These are phyloP conservation scores for Podarcis raffonei DNA, from an alignment of 2,113 vertebrate species.

Conservation along the genomic window DNA sequence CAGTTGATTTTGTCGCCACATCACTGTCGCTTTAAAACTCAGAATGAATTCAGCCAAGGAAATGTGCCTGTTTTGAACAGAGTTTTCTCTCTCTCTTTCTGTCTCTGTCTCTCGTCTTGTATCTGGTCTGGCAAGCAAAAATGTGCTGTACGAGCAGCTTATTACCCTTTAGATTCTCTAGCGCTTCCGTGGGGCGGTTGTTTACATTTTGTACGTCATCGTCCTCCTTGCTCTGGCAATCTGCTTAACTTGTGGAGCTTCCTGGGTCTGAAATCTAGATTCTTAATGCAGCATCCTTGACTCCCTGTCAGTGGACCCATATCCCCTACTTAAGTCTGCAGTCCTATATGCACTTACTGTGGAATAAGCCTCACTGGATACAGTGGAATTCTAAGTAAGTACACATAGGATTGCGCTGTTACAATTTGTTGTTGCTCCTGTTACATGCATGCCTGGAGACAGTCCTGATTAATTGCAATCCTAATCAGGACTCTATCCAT, in stretches of 20 bases:
- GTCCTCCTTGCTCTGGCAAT: neutral
- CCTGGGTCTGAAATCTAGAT: neutral
- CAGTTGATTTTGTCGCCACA: neutral
- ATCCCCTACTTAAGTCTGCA: neutral
- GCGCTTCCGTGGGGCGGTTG: neutral
- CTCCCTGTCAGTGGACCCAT: neutral
- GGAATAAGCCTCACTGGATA: neutral
- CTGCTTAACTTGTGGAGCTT: neutral
- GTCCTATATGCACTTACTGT: neutral
- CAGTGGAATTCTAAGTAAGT: neutral
- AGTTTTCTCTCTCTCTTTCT: neutral
- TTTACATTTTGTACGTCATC: neutral
- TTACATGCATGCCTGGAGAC: neutral
- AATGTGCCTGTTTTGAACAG: neutral
- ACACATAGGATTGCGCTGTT: neutral
- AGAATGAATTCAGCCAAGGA: neutral
- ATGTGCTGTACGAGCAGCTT: neutral
- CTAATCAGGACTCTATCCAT: neutral
- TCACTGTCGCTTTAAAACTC: neutral
- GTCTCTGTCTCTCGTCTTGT: neutral
- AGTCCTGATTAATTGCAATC: neutral
- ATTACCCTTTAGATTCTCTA: neutral
- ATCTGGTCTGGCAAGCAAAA: rapidly evolving
- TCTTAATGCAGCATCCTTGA: neutral
- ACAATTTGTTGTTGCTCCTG: neutral